These are phyloP conservation scores for Argyrosomus regius DNA, from an alignment of 2,797 vertebrate species.

Conservation along the genomic window DNA sequence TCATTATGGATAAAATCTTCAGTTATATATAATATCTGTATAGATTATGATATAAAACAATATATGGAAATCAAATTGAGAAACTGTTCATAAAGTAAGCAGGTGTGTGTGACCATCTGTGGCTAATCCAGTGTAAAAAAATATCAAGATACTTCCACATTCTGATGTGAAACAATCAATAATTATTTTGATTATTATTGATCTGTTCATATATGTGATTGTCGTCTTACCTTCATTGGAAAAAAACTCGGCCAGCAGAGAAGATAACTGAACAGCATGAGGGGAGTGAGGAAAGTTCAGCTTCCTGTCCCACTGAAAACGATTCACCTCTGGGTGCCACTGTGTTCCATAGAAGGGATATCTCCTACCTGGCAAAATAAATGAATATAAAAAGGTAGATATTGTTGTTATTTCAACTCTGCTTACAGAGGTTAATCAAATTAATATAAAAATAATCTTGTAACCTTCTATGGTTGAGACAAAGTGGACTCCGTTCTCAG, in stretches of 20 bases:
- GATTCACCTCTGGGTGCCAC: constrained; percentile 90
- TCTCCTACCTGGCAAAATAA: constrained; percentile 68
- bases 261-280: constrained; percentile 82
- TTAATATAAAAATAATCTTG: background rate
- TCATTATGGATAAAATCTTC: background rate
- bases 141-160: too few relatives aligned
- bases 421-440: background rate
- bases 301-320: constrained; percentile 83
- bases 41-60: background rate
- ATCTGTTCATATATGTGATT: background rate
- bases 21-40: background rate
- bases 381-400: too few relatives aligned
- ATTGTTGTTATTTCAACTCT: background rate
- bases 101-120: background rate
- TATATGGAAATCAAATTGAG: background rate
- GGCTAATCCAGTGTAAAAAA: background rate
- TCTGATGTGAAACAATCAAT: background rate
- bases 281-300: constrained; percentile 82
- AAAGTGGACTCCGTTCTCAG: constrained; percentile 80
- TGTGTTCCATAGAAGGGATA: constrained; percentile 90
- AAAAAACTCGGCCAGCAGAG: constrained; percentile 85
- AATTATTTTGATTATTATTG: background rate
- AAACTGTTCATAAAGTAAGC: too few relatives aligned
- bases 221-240: constrained; percentile 84
- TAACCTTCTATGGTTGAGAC: constrained; percentile 89